Evolutionary conservation across 1,140 invertebrate species (phyloP).

Genomic region (Hormaphis cornu): DNA sequence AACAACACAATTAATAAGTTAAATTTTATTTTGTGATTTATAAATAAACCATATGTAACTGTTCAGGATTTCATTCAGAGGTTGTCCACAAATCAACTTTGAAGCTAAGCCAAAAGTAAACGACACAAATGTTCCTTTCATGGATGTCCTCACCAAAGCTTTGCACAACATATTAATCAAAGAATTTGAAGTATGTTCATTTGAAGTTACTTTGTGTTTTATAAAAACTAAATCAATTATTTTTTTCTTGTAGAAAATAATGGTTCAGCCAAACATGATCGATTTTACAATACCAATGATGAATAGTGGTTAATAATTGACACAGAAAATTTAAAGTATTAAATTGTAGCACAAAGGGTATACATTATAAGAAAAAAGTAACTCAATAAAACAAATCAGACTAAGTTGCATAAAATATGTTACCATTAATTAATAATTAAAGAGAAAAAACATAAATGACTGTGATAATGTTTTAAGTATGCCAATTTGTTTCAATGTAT

Average conservation of each 20-base stretch:
- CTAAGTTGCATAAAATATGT: background rate
- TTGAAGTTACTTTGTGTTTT: constrained; percentile 1
- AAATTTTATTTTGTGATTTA: too few species aligned
- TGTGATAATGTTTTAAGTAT: constrained; percentile 27
- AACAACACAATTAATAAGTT: too few species aligned
- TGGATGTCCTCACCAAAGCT: constrained; percentile 7
- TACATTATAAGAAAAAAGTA: background rate
- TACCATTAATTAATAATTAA: constrained; percentile 10
- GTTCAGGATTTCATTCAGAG: constrained; percentile 19
- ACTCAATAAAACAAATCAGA: background rate
- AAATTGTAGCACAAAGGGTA: background rate
- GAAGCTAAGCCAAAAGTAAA: constrained; percentile 29
- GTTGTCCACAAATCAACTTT: constrained; percentile 19
- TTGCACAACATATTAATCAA: constrained; percentile 25
- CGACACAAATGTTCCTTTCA: constrained; percentile 18
- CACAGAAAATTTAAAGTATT: background rate
- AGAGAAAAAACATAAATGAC: background rate
- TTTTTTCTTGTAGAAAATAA: constrained; percentile 35
- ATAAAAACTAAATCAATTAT: background rate
- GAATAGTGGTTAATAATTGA: constrained; percentile 33
- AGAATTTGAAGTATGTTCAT: constrained; percentile 27
- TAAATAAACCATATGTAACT: too few species aligned
- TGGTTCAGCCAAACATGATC: constrained; percentile 38
- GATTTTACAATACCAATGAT: constrained; percentile 38
- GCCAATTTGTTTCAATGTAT: background rate